Conservation (phyloP, 2,888 invertebrate genomes). For the Anaspis maculata region DNA sequence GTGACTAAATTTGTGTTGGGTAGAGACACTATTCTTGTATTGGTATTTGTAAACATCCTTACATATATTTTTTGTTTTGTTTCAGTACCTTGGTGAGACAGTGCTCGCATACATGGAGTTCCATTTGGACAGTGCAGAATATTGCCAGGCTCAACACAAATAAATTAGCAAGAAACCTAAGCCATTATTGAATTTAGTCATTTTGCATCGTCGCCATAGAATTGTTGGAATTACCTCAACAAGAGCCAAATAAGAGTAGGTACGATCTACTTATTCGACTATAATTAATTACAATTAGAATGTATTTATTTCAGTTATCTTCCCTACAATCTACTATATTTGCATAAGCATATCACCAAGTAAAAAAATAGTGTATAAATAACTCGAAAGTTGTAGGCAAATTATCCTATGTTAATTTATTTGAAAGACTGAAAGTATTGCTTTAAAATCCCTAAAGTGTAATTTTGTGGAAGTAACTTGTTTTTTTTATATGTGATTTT, state of each 20-base stretch:
- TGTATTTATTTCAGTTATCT: constrained; percentile 27
- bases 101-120: constrained; percentile 96
- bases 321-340: constrained; percentile 25
- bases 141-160: constrained; percentile 99
- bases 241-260: constrained; percentile 31
- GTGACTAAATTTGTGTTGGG: no score
- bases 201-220: constrained; percentile 27
- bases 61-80: constrained; percentile 29
- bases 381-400: constrained; percentile 16
- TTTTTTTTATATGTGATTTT: constrained; percentile 16
- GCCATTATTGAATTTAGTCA: constrained; percentile 22
- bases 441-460: constrained; percentile 15
- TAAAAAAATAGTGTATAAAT: constrained; percentile 28
- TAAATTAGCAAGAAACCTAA: constrained; percentile 44
- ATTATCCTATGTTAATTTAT: constrained; percentile 17
- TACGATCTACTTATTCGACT: constrained; percentile 3
- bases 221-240: constrained; percentile 32
- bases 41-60: constrained; percentile 1
- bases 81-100: constrained; percentile 78
- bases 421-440: constrained; percentile 23
- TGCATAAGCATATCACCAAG: constrained; percentile 34
- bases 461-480: constrained; percentile 13
- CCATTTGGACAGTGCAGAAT: constrained; percentile 96
- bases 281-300: neutral
- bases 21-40: no score